Percentiles rank a stretch among this genome's conserved stretches.
Conservation (phyloP, 2,113 vertebrate genomes). For the Ariopsis seemanni region DNA sequence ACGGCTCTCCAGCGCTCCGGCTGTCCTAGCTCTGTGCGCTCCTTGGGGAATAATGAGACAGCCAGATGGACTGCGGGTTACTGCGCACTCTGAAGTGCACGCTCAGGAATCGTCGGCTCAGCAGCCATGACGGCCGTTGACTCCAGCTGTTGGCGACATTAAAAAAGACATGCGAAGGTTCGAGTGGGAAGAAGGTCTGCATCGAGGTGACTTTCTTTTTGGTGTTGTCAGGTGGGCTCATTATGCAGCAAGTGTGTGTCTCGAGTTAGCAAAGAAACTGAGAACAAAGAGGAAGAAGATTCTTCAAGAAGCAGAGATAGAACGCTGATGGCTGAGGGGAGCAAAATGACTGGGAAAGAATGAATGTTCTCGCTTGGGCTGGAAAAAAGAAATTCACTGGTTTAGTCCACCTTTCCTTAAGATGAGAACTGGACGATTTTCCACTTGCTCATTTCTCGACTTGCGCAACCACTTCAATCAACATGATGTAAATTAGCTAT, state of each 20-base stretch:
- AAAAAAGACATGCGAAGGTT: constrained; percentile 69
- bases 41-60: constrained; percentile 56
- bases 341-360: background rate
- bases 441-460: background rate
- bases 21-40: constrained; percentile 16
- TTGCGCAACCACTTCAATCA: background rate
- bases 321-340: background rate
- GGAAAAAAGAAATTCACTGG: background rate
- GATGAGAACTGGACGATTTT: background rate
- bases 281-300: constrained; percentile 1
- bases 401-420: background rate
- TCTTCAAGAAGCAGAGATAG: constrained; percentile 13
- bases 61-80: constrained; percentile 41
- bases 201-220: constrained; percentile 50
- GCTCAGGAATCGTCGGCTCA: constrained; percentile 58
- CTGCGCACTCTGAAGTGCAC: constrained; percentile 32
- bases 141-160: constrained; percentile 72
- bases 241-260: constrained; percentile 21
- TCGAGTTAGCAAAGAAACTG: constrained; percentile 2
- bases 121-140: constrained; percentile 63
- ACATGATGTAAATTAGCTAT: background rate
- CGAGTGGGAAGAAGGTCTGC: constrained; percentile 60
- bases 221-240: constrained; percentile 27
- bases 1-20: constrained; percentile 31
- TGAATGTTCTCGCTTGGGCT: background rate